A percentile compares a stretch with the other conserved stretches of the same genome.
Evolutionary conservation across 2,888 invertebrate species (phyloP).

Genomic region (Drosophila hamatofila): DNA sequence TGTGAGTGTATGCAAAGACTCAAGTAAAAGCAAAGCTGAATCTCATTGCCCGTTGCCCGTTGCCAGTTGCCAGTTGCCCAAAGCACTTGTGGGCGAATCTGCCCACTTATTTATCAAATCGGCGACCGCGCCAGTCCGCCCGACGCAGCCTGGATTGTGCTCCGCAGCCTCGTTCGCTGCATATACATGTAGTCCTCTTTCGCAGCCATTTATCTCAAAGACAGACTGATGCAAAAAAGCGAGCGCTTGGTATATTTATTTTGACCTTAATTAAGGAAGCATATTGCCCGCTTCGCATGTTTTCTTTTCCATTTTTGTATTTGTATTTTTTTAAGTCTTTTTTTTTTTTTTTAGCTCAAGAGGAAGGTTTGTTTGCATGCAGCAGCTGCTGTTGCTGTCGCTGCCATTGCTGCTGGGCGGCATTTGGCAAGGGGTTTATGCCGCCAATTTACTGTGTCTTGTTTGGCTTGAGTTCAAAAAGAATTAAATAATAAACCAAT

Average conservation of each 20-base stretch:
- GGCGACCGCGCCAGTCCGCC: slow-evolving; percentile 18
- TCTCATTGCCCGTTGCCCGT: slow-evolving; percentile 7
- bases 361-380: slow-evolving; percentile 42
- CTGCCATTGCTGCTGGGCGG: slow-evolving; percentile 19
- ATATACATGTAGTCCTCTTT: slow-evolving; percentile 34
- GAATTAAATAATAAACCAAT: slow-evolving; percentile 40
- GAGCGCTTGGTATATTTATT: slow-evolving; percentile 50
- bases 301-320: slow-evolving; percentile 21
- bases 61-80: slow-evolving; percentile 19
- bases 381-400: slow-evolving; percentile 31
- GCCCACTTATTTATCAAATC: slow-evolving; percentile 77
- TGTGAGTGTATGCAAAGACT: slow-evolving; percentile 4
- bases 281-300: slow-evolving; percentile 60
- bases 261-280: slow-evolving; percentile 80
- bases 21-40: slow-evolving; percentile 28
- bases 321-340: neutral
- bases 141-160: neutral
- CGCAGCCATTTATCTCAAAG: slow-evolving; percentile 71
- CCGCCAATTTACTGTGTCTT: slow-evolving; percentile 41
- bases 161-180: neutral
- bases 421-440: slow-evolving; percentile 28
- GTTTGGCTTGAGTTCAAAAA: slow-evolving; percentile 35
- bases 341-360: slow-evolving; percentile 16
- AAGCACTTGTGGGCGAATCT: slow-evolving; percentile 41
- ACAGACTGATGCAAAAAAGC: slow-evolving; percentile 48